These are phyloP conservation scores for Bombus ignitus DNA, from an alignment of 1,140 invertebrate species.

Conservation along the genomic window DNA sequence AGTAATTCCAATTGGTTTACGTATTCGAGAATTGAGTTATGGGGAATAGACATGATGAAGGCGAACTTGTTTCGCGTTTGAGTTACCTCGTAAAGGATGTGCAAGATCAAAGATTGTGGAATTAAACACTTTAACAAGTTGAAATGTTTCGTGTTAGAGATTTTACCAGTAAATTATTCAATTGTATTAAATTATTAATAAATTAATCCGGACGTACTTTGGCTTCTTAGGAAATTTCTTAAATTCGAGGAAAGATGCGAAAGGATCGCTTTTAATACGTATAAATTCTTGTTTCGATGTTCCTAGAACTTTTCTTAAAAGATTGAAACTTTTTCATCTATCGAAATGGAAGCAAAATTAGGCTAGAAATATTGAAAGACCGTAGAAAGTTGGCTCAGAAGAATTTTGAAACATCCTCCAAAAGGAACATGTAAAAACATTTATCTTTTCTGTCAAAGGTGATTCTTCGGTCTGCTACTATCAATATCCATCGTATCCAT, in stretches of 20 bases:
- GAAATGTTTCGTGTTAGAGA: neutral
- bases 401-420: neutral
- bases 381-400: neutral
- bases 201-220: too few relatives aligned
- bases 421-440: neutral
- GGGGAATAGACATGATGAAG: too few relatives aligned
- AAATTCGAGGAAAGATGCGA: too few relatives aligned
- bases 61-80: too few relatives aligned
- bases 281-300: neutral
- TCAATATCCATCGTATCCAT: neutral
- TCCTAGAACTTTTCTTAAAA: neutral
- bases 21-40: neutral
- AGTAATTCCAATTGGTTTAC: neutral
- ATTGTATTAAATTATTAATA: too few relatives aligned
- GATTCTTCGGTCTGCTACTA: neutral
- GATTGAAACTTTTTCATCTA: too few relatives aligned
- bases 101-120: neutral
- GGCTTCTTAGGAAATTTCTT: too few relatives aligned
- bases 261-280: too few relatives aligned
- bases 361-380: too few relatives aligned
- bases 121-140: neutral
- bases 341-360: too few relatives aligned
- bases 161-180: neutral
- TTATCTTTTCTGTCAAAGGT: neutral
- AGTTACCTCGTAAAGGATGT: too few relatives aligned